A percentile compares a stretch with the other conserved stretches of the same genome.
Conservation (phyloP, 1,140 invertebrate genomes). For the Scylla paramamosain region DNA sequence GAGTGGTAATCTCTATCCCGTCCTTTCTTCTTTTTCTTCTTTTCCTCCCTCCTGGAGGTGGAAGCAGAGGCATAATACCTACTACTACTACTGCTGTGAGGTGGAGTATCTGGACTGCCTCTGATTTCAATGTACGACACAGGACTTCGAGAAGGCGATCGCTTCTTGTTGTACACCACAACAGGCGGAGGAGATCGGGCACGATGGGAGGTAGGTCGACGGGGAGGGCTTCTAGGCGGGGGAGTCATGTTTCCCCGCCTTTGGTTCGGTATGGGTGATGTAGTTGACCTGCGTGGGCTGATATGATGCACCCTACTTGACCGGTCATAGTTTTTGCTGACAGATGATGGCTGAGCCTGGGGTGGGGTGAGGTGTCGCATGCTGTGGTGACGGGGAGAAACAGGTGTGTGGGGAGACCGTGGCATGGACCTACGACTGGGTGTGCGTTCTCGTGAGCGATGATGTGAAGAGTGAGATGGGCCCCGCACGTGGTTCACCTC, state of each 20-base stretch:
- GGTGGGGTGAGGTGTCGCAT: conserved; percentile 53
- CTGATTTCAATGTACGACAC: conserved; percentile 61
- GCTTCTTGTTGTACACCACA: conserved; percentile 51
- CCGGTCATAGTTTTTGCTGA: conserved; percentile 65
- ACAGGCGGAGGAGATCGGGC: conserved; percentile 47
- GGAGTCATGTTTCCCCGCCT: conserved; percentile 71
- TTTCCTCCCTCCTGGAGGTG: conserved; percentile 63
- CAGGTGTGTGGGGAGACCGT: conserved; percentile 62
- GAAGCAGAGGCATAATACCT: conserved; percentile 70
- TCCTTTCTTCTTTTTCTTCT: conserved; percentile 72
- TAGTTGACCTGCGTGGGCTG: conserved; percentile 65
- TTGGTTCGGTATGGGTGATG: conserved; percentile 65
- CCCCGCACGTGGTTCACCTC: conserved; percentile 65
- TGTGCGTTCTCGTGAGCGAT: conserved; percentile 53
- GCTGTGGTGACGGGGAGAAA: conserved; percentile 59
- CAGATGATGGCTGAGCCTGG: conserved; percentile 44
- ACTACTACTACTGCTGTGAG: conserved; percentile 70
- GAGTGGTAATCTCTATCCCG: conserved; percentile 69
- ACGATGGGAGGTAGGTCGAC: conserved; percentile 63
- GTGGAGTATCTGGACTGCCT: conserved; percentile 66
- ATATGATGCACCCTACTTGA: conserved; percentile 64
- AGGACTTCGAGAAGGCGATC: conserved; percentile 68
- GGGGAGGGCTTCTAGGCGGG: conserved; percentile 65
- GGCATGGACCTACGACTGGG: conserved; percentile 44
- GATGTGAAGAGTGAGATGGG: conserved; percentile 57